Evolutionary conservation across 2,797 vertebrate species (phyloP).

Genomic region (Platyrinchus mystaceus): DNA sequence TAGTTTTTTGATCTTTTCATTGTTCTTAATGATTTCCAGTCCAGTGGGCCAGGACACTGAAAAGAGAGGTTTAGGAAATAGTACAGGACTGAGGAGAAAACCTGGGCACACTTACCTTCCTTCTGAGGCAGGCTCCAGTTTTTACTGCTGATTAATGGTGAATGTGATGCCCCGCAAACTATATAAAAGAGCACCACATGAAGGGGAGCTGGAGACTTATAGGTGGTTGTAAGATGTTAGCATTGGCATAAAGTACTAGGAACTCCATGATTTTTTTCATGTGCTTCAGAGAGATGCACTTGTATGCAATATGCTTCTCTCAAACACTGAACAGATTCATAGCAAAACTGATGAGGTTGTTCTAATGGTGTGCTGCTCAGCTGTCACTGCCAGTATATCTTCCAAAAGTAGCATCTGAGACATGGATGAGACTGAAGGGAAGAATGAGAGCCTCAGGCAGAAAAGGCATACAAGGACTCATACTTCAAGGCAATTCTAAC

Average conservation of each 20-base stretch:
- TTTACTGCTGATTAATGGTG: background rate
- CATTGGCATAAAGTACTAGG: background rate
- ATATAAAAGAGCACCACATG: background rate
- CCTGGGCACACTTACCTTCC: background rate
- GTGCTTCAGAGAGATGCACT: background rate
- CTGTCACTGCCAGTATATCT: background rate
- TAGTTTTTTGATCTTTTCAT: background rate
- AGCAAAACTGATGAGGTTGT: background rate
- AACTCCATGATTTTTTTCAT: background rate
- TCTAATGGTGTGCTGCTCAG: background rate
- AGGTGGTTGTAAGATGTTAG: background rate
- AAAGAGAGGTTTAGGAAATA: background rate
- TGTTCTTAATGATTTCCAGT: background rate
- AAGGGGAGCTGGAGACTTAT: background rate
- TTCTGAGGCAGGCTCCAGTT: background rate
- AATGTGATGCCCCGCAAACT: background rate
- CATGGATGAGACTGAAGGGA: background rate
- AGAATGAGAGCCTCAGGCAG: background rate
- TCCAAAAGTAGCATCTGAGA: background rate
- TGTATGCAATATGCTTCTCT: rapidly evolving
- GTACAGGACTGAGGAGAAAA: background rate
- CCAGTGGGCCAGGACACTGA: background rate
- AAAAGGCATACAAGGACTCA: background rate
- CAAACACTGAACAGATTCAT: background rate
- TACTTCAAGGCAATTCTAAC: background rate